Evolutionary conservation across 1,140 invertebrate species (phyloP).

Genomic region (Oryctes rhinoceros): DNA sequence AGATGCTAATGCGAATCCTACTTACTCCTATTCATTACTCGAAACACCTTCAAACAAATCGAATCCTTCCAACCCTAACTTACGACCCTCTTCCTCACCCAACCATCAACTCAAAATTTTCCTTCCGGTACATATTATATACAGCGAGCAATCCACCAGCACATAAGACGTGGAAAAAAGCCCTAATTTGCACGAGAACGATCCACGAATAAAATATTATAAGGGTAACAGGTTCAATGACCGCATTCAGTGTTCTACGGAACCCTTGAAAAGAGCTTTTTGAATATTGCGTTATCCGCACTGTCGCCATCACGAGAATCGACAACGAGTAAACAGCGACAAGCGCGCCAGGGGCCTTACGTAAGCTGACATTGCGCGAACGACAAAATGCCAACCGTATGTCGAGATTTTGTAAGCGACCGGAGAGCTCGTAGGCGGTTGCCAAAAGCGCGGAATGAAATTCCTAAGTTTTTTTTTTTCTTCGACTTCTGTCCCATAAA

Average conservation of each 20-base stretch:
- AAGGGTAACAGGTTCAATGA: slow-evolving; percentile 5
- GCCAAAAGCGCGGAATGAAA: slow-evolving; percentile 4
- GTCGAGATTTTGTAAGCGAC: slow-evolving; percentile 1
- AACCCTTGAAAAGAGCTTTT: slow-evolving; percentile 22
- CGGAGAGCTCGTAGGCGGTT: background rate
- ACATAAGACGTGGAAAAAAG: background rate
- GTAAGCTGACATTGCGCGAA: slow-evolving; percentile 5
- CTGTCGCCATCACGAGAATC: background rate
- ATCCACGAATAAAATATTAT: background rate
- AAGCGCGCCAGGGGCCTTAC: background rate
- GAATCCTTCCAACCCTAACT: too few relatives aligned
- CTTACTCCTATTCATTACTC: too few relatives aligned
- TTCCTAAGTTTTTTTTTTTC: background rate
- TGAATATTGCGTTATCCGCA: slow-evolving; percentile 2
- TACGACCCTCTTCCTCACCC: too few relatives aligned
- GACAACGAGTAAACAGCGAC: background rate
- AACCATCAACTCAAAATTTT: too few relatives aligned
- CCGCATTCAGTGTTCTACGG: background rate
- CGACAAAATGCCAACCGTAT: background rate
- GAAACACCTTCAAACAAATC: too few relatives aligned
- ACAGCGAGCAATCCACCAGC: too few relatives aligned
- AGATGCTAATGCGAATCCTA: too few relatives aligned
- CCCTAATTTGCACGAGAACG: background rate
- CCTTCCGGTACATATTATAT: too few relatives aligned
- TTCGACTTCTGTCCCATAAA: background rate